These are phyloP conservation scores for Bettongia penicillata DNA, from an alignment of 2,113 vertebrate species.

Conservation along the genomic window DNA sequence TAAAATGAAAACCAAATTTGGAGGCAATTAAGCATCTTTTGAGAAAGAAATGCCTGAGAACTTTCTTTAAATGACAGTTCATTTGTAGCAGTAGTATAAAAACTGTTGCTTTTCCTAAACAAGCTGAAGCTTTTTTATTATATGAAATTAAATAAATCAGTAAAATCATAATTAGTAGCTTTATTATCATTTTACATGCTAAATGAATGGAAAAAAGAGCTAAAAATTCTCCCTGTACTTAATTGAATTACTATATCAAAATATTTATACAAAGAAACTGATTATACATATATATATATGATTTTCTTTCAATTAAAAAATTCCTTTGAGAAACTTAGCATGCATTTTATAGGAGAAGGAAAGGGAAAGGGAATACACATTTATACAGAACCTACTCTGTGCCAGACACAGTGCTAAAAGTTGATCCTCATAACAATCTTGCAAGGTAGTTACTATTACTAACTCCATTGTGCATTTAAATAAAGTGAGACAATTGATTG, in stretches of 20 bases:
- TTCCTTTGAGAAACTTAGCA: not conserved
- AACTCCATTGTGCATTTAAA: not conserved
- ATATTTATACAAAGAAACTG: conserved; percentile 4
- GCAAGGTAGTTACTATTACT: not conserved
- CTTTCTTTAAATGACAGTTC: not conserved
- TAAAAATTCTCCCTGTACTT: not conserved
- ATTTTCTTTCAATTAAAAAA: not conserved
- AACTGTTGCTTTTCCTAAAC: not conserved
- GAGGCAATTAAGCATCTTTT: conserved; percentile 54
- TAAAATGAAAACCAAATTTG: conserved; percentile 29
- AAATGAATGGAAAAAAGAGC: not conserved
- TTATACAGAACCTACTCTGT: not conserved
- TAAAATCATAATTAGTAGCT: not conserved
- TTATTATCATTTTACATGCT: not conserved
- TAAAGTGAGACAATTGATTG: not conserved
- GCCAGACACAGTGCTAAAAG: not conserved
- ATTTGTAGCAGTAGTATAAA: not conserved
- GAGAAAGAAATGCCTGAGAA: conserved; percentile 47
- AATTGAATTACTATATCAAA: not conserved
- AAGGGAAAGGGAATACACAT: not conserved
- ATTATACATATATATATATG: not conserved
- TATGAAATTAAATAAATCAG: not conserved
- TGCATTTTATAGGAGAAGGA: not conserved
- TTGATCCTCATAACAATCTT: not conserved
- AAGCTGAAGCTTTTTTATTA: not conserved